These are phyloP conservation scores for Onychorhynchus coronatus DNA, from an alignment of 2,113 vertebrate species.

Conservation along the genomic window DNA sequence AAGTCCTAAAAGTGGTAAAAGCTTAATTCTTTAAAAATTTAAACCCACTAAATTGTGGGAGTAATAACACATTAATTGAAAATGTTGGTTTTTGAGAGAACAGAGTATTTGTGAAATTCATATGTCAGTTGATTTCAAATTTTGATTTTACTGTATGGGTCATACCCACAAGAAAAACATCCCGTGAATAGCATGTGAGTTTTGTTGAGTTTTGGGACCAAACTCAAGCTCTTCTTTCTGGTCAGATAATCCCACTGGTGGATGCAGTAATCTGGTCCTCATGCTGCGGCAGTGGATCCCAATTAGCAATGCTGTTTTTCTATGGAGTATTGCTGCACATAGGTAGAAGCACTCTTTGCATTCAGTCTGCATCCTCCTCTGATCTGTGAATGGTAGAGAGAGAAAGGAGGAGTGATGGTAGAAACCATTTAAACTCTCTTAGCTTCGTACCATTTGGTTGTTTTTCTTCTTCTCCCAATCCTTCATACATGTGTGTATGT, in stretches of 20 bases:
- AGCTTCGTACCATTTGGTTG: background rate
- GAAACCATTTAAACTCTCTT: background rate
- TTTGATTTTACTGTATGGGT: background rate
- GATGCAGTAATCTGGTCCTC: background rate
- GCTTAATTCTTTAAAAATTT: background rate
- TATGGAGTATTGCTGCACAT: background rate
- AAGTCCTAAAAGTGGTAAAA: background rate
- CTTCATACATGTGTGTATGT: background rate
- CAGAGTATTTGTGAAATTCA: background rate
- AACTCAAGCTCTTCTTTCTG: background rate
- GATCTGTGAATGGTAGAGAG: background rate
- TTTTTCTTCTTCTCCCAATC: background rate
- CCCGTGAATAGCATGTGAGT: accelerated
- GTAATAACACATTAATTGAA: background rate
- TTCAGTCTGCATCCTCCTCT: background rate
- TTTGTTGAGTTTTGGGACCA: background rate
- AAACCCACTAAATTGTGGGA: background rate
- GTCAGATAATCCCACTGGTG: background rate
- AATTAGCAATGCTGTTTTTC: background rate
- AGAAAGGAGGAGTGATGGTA: background rate
- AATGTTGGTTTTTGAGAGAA: background rate
- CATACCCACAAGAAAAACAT: background rate
- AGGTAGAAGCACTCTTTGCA: background rate
- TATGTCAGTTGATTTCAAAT: background rate
- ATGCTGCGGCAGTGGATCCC: accelerated